These are phyloP conservation scores for Melanchra persicariae DNA, from an alignment of 2,888 invertebrate species.

Conservation along the genomic window DNA sequence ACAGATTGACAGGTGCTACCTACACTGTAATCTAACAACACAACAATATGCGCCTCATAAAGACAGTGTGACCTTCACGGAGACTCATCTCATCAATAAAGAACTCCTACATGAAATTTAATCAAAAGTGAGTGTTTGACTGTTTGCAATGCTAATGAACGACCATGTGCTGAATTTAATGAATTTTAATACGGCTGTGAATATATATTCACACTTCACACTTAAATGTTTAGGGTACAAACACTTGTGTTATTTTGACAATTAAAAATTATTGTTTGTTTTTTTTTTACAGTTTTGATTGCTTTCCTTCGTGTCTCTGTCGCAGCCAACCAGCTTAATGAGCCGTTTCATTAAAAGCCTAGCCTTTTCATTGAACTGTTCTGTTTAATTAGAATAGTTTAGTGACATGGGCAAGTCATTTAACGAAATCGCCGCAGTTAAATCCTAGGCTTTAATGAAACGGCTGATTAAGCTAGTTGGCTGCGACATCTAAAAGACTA, in stretches of 20 bases:
- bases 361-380: too few relatives aligned
- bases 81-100: constrained; percentile 27
- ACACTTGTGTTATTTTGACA: neutral
- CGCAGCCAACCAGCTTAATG: too few relatives aligned
- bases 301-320: too few relatives aligned
- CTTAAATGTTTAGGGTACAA: neutral
- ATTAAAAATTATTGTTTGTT: neutral
- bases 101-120: constrained; percentile 37
- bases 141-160: constrained; percentile 23
- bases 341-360: too few relatives aligned
- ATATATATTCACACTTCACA: neutral
- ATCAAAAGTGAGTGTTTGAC: constrained; percentile 18
- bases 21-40: constrained; percentile 4
- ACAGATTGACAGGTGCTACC: constrained; percentile 16
- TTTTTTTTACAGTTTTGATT: neutral
- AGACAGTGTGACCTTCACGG: constrained; percentile 33
- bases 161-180: constrained; percentile 37
- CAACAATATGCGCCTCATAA: constrained; percentile 25
- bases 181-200: neutral
- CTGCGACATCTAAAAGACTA: too few relatives aligned
- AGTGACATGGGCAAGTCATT: too few relatives aligned
- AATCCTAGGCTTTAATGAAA: too few relatives aligned
- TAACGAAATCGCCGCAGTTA: too few relatives aligned
- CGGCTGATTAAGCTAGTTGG: too few relatives aligned
- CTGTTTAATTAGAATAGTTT: too few relatives aligned